Conservation (phyloP, 2,888 invertebrate species). For the Folsomia candida region DNA sequence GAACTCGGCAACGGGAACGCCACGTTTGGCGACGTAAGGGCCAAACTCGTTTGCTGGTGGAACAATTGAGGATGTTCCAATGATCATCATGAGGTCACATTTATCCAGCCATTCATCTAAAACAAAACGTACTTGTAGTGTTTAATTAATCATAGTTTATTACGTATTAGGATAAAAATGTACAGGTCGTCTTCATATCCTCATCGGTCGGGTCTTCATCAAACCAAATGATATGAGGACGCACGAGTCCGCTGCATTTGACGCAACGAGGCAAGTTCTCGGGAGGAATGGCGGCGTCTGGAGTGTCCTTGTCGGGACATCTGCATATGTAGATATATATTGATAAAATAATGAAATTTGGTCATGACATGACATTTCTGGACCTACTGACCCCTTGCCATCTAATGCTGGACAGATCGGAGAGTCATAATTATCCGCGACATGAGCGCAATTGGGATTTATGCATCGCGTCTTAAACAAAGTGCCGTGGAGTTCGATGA, state of each 20-base stretch:
- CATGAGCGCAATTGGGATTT: no score
- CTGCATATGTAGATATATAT: conserved; percentile 46
- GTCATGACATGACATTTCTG: neutral
- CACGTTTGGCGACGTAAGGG: conserved; percentile 55
- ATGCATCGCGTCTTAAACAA: conserved; percentile 56
- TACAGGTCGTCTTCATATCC: conserved; percentile 53
- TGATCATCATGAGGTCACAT: conserved; percentile 58
- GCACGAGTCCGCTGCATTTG: conserved; percentile 55
- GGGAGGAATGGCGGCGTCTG: conserved; percentile 54
- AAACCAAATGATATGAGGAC: conserved; percentile 60
- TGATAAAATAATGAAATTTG: neutral
- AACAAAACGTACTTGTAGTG: neutral
- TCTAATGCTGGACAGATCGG: conserved; percentile 57
- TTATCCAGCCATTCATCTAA: conserved; percentile 52
- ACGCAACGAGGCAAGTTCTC: conserved; percentile 55
- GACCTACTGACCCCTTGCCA: conserved; percentile 55
- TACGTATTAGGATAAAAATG: neutral
- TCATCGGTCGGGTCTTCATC: conserved; percentile 56
- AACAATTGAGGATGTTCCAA: conserved; percentile 59
- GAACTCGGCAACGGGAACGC: conserved; percentile 59
- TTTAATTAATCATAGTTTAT: neutral
- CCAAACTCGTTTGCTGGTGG: conserved; percentile 60
- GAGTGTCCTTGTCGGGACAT: conserved; percentile 53
- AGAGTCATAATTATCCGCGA: conserved; percentile 55
- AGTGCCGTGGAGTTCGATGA: conserved; percentile 58